Evolutionary conservation across 1,140 invertebrate genomes (phyloP), one percentile per base, ranked within the genome.

Genomic region (Ptiloglossa arizonensis): DNA sequence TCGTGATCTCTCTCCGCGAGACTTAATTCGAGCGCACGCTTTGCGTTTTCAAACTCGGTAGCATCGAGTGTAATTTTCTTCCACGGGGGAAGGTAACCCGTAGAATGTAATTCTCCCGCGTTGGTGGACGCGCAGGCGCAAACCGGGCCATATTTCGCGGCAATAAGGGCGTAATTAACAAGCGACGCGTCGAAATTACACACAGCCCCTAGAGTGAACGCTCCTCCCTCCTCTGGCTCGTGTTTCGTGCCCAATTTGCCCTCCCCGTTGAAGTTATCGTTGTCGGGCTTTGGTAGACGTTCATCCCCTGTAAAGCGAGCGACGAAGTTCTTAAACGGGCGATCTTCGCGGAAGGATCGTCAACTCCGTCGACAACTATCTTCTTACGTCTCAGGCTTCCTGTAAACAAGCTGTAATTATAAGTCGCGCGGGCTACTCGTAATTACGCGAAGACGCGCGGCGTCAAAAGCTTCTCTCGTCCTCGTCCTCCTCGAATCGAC

Each of bases 341-440:
- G 27, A 57, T 32, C 54, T 6, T 27, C 27, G 9, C 6, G 48
- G 24, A 8, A 17, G 54, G 54, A 57, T 57, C 27, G 54, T 29
- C 27, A 29, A 29, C 24, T 24, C 27, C 11, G 27, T 27, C n/a
- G 27, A 27, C 27, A 57, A 57, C 29, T 57, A 57, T 57, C 54
- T 57, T 57, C 15, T 57, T 57, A 2, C 54, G 54, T 32, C 54
- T 3, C 27, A 27, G 27, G 27, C 15, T 57, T 57, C 27, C 22
- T 13, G 54, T 19, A 32, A 57, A 57, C 54, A 32, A 27, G 54
- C 27, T 35, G 59, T 41, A 62, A 62, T 62, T 62, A 62, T 35
- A 35, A 62, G 35, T 19, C n/a, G 9, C n/a, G n/a, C n/a, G 22
- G 35, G 8, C 59, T 35, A 8, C n/a, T 62, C 19, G 13, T 62